Percentiles rank a stretch among this genome's conserved stretches.
Conservation (phyloP, 2,888 invertebrate genomes). For the Morinoia aosen region DNA sequence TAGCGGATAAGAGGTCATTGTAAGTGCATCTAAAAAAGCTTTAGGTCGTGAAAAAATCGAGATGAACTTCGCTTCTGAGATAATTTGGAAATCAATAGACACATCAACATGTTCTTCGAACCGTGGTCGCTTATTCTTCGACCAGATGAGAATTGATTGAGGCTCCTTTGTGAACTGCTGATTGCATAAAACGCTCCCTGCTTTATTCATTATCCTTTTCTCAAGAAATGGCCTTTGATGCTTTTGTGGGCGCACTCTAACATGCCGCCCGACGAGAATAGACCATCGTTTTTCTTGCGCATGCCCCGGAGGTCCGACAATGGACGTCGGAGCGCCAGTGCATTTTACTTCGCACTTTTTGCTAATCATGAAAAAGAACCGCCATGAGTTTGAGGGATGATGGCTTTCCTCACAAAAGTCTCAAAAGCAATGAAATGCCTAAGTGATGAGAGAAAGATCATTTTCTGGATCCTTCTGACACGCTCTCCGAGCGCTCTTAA, state of each 20-base stretch:
- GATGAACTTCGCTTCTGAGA: neutral
- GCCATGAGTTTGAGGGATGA: conserved; percentile 43
- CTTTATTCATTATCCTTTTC: conserved; percentile 50
- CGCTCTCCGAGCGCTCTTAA: conserved; percentile 21
- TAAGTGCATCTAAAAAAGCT: neutral
- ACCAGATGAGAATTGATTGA: conserved; percentile 43
- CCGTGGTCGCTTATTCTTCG: conserved; percentile 19
- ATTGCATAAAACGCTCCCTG: conserved; percentile 50
- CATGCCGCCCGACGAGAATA: conserved; percentile 29
- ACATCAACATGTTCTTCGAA: conserved; percentile 40
- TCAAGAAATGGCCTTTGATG: conserved; percentile 49
- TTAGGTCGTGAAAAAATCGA: neutral
- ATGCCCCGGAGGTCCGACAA: conserved; percentile 32
- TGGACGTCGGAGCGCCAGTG: conserved; percentile 26
- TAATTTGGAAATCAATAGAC: neutral
- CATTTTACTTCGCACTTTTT: conserved; percentile 31
- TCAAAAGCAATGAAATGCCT: conserved; percentile 34
- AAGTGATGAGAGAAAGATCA: conserved; percentile 32
- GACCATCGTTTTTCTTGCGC: conserved; percentile 36
- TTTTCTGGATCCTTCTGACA: conserved; percentile 3
- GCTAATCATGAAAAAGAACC: conserved; percentile 50
- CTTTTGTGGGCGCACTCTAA: conserved; percentile 48
- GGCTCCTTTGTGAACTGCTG: conserved; percentile 41
- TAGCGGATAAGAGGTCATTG: neutral
- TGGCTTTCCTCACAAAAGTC: conserved; percentile 25